Conservation (phyloP, 2,888 invertebrate species). For the Eledona agricola region DNA sequence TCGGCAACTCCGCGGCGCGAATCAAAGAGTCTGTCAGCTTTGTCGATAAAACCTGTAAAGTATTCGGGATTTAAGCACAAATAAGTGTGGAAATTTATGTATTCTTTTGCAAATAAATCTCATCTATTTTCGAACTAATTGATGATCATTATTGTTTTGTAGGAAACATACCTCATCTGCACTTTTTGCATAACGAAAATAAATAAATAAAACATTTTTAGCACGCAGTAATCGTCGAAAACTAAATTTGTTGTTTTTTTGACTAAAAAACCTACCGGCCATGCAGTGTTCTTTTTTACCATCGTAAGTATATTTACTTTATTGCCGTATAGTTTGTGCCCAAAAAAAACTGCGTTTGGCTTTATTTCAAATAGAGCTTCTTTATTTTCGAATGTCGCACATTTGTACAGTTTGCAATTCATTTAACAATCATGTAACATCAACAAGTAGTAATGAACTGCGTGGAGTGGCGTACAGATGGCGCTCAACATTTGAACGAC, state of each 20-base stretch:
- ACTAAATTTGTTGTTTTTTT: too few relatives aligned
- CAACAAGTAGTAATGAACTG: conserved; percentile 72
- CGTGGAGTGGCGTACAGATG: conserved; percentile 27
- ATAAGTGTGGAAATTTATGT: conserved; percentile 6
- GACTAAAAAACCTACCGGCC: too few relatives aligned
- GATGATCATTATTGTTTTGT: too few relatives aligned
- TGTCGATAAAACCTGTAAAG: conserved; percentile 34
- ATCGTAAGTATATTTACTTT: too few relatives aligned
- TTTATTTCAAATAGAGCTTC: conserved; percentile 49
- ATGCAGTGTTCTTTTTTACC: too few relatives aligned
- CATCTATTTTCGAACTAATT: conserved; percentile 50
- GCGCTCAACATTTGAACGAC: conserved; percentile 2
- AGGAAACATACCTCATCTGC: too few relatives aligned
- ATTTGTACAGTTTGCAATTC: conserved; percentile 76
- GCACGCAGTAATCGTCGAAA: too few relatives aligned
- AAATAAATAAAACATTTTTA: too few relatives aligned
- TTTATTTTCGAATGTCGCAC: conserved; percentile 52
- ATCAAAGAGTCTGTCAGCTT: conserved; percentile 40
- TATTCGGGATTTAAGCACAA: conserved; percentile 3
- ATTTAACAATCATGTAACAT: conserved; percentile 78
- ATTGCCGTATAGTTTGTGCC: too few relatives aligned
- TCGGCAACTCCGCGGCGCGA: conserved; percentile 53
- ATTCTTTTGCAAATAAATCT: conserved; percentile 45
- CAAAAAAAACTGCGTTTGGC: too few relatives aligned
- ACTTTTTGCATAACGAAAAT: too few relatives aligned